Evolutionary conservation across 2,888 invertebrate genomes (phyloP).

Genomic region (Rapana venosa): DNA sequence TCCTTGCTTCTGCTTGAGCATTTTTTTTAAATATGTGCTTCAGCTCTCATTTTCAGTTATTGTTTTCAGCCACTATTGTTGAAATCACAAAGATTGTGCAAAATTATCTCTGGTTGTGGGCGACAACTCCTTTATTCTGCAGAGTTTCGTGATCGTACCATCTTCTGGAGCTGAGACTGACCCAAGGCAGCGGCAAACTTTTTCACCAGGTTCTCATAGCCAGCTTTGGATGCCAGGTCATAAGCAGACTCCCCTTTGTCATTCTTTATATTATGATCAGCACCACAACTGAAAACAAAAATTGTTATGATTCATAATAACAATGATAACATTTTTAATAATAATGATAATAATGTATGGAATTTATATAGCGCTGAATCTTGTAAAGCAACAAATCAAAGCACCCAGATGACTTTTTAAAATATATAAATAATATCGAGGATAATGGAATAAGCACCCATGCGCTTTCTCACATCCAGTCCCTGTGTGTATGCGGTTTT

Average conservation of each 20-base stretch:
- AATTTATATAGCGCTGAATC: too few relatives aligned
- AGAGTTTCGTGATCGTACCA: slow-evolving; percentile 68
- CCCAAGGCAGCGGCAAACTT: slow-evolving; percentile 75
- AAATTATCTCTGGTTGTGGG: not conserved
- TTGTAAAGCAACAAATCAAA: too few relatives aligned
- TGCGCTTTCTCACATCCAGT: too few relatives aligned
- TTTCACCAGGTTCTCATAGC: slow-evolving; percentile 73
- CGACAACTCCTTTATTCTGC: slow-evolving; percentile 8
- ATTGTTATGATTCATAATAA: not conserved
- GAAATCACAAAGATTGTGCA: not conserved
- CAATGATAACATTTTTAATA: not conserved
- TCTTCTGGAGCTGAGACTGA: slow-evolving; percentile 74
- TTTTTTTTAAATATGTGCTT: not conserved
- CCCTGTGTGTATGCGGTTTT: too few relatives aligned
- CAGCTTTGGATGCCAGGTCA: slow-evolving; percentile 76
- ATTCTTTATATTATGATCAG: slow-evolving; percentile 75
- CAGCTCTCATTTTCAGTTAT: not conserved
- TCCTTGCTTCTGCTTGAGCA: not conserved
- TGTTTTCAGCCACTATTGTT: not conserved
- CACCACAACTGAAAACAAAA: slow-evolving; percentile 70
- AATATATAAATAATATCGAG: too few relatives aligned
- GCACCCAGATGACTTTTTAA: too few relatives aligned
- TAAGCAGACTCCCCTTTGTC: slow-evolving; percentile 76
- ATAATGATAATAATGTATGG: too few relatives aligned
- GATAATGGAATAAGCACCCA: too few relatives aligned